Evolutionary conservation across 1,140 invertebrate species (phyloP).

Genomic region (Paralvinella palmiformis): DNA sequence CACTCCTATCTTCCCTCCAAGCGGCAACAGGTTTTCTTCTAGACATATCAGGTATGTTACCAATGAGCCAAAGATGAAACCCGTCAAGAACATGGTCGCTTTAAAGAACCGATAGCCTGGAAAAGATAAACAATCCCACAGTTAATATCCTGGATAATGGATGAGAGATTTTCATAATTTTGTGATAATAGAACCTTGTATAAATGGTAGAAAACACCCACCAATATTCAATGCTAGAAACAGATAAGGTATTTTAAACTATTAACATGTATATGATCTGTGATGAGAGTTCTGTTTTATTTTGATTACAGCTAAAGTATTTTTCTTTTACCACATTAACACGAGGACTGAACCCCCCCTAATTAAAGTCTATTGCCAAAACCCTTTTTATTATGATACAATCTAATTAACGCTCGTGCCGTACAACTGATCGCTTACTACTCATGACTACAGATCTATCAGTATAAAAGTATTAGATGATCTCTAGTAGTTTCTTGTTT

Average conservation of each 20-base stretch:
- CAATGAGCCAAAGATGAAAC: constrained; percentile 75
- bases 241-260: neutral
- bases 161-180: constrained; percentile 2
- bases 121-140: constrained; percentile 45
- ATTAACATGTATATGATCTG: neutral
- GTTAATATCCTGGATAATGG: neutral
- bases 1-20: constrained; percentile 68
- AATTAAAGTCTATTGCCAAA: no score
- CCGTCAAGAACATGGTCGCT: constrained; percentile 82
- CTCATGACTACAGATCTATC: no score
- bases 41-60: constrained; percentile 72
- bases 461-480: no score
- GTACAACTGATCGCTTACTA: no score
- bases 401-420: no score
- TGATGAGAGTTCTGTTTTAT: neutral
- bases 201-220: neutral
- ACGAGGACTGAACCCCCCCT: no score
- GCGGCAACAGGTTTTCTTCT: constrained; percentile 66
- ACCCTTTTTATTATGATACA: no score
- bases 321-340: no score
- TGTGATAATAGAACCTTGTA: neutral
- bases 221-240: neutral
- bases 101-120: constrained; percentile 82
- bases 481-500: no score
- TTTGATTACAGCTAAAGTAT: neutral